Conservation (phyloP, 2,113 vertebrate genomes). For the Narcine bancroftii region DNA sequence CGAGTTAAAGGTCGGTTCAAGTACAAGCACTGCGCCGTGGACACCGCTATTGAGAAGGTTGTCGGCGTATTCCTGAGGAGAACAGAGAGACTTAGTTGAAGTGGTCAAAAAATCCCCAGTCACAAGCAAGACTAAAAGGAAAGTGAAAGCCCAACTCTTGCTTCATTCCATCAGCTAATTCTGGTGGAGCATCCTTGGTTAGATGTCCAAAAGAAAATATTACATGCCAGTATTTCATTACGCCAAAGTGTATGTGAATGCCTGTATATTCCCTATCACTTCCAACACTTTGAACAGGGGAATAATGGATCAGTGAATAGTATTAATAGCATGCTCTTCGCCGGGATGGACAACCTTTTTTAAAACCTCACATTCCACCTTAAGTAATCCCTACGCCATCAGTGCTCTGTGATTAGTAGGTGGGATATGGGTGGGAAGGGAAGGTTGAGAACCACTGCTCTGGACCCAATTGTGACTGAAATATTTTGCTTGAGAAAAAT, state of each 20-base stretch:
- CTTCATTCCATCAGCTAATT: background rate
- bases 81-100: background rate
- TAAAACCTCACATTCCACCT: no score
- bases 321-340: no score
- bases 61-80: conserved; percentile 67
- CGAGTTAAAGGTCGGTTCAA: conserved; percentile 67
- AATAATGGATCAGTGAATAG: background rate
- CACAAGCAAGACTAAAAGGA: background rate
- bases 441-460: no score
- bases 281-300: background rate
- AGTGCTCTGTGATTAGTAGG: no score
- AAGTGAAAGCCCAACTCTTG: background rate
- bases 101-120: background rate
- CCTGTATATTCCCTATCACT: background rate
- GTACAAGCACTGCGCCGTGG: conserved; percentile 71
- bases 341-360: no score
- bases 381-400: no score
- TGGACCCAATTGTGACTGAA: no score
- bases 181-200: background rate
- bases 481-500: no score
- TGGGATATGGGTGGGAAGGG: no score
- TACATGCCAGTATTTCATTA: background rate
- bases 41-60: conserved; percentile 68
- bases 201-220: background rate
- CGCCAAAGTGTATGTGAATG: background rate